phyloP scores from a whole-genome alignment of 2,888 invertebrate genomes.

The Aromia moschata region DNA sequence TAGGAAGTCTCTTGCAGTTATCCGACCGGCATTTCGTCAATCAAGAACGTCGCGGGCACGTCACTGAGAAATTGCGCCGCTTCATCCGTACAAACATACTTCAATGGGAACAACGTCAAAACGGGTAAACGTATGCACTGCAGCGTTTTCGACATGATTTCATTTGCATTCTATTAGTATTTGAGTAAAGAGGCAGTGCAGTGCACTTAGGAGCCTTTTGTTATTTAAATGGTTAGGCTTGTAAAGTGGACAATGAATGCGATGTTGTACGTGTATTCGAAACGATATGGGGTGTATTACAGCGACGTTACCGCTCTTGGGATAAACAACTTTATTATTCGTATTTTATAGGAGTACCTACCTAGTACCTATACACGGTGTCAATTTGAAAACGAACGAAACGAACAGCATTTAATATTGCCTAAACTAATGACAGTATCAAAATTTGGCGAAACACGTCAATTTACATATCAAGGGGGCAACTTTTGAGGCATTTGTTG shows the following conservation, averaged over 20 bases:
- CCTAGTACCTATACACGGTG: too few species aligned
- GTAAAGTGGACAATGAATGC: background rate
- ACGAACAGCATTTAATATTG: too few species aligned
- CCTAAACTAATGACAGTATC: too few species aligned
- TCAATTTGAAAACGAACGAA: too few species aligned
- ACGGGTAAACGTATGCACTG: conserved; percentile 31
- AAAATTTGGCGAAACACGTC: too few species aligned
- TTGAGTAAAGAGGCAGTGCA: conserved; percentile 6
- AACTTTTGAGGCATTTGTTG: too few species aligned
- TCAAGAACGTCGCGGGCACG: conserved; percentile 11
- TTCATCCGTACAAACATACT: conserved; percentile 30
- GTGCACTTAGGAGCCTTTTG: background rate
- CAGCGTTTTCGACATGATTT: conserved; percentile 28
- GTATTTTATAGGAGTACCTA: background rate
- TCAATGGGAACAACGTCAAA: conserved; percentile 37
- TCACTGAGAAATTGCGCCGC: conserved; percentile 25
- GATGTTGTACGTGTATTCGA: background rate
- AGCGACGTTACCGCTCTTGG: background rate
- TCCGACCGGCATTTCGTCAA: conserved; percentile 14
- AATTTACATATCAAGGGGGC: too few species aligned
- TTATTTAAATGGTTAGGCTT: background rate
- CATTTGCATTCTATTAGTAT: conserved; percentile 36
- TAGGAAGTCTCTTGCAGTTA: conserved; percentile 17
- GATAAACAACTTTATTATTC: background rate
- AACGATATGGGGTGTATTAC: background rate